Evolutionary conservation across 2,888 invertebrate species (phyloP).

Genomic region (Criorhina ranunculi): DNA sequence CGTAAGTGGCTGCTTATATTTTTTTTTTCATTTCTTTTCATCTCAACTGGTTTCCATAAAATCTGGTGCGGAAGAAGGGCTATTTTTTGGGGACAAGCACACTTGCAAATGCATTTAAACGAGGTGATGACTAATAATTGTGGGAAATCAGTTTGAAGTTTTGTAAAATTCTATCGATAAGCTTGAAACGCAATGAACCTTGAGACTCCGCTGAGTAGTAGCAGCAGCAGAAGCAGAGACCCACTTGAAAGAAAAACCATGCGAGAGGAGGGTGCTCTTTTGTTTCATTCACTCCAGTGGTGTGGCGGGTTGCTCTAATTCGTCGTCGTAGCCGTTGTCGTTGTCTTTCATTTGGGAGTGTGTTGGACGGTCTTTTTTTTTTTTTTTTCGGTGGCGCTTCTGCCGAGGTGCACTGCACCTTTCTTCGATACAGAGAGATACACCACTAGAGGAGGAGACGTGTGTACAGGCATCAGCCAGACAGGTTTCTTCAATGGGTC

Average conservation of each 20-base stretch:
- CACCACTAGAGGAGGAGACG: constrained; percentile 1
- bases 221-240: constrained; percentile 25
- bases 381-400: constrained; percentile 51
- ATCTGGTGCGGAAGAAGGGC: no score
- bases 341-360: constrained; percentile 52
- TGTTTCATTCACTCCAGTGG: constrained; percentile 64
- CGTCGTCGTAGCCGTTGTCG: constrained; percentile 44
- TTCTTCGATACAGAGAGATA: constrained; percentile 7
- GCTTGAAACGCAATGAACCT: constrained; percentile 67
- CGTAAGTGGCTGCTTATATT: constrained; percentile 85
- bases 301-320: constrained; percentile 55
- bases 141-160: neutral
- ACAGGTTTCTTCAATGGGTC: constrained; percentile 68
- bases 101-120: constrained; percentile 25
- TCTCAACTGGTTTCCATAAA: neutral
- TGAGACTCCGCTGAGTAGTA: constrained; percentile 65
- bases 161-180: constrained; percentile 25
- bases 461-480: constrained; percentile 48
- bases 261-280: constrained; percentile 18
- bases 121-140: constrained; percentile 23
- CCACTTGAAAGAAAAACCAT: constrained; percentile 59
- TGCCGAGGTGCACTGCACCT: constrained; percentile 62
- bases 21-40: constrained; percentile 19
- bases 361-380: constrained; percentile 31
- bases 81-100: no score